Evolutionary conservation across 1,140 invertebrate species (phyloP).

Genomic region (Bombus pyrosoma): DNA sequence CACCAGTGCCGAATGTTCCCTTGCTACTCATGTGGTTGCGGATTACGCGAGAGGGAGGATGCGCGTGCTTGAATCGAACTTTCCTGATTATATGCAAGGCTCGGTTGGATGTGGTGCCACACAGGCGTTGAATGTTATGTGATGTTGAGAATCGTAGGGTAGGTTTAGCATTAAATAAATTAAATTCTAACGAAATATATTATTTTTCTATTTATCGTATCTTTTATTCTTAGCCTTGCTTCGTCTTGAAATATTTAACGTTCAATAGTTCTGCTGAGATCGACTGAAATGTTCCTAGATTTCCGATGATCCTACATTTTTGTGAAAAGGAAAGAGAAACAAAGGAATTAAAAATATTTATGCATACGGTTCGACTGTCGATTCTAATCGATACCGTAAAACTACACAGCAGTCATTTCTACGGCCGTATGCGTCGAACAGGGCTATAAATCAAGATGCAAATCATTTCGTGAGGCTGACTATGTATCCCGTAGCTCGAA

Average conservation of each 20-base stretch:
- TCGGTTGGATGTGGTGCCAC: slow-evolving; percentile 84
- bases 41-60: slow-evolving; percentile 83
- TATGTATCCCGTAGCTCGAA: neutral
- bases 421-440: neutral
- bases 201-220: neutral
- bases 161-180: neutral
- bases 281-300: too few species aligned
- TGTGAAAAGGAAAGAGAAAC: too few species aligned
- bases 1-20: slow-evolving; percentile 80
- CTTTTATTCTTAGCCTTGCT: too few species aligned
- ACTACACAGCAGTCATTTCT: too few species aligned
- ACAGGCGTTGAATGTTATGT: slow-evolving; percentile 83
- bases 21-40: slow-evolving; percentile 84
- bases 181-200: neutral
- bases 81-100: slow-evolving; percentile 85
- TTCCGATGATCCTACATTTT: too few species aligned
- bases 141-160: slow-evolving; percentile 6
- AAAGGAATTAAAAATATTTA: too few species aligned
- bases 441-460: slow-evolving; percentile 44
- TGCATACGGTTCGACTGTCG: too few species aligned
- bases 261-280: too few species aligned
- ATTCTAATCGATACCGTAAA: too few species aligned
- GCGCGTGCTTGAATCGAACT: slow-evolving; percentile 85
- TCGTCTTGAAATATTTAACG: too few species aligned
- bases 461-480: slow-evolving; percentile 38